Conservation (phyloP, 1,140 invertebrate genomes). For the Agrilus planipennis region DNA sequence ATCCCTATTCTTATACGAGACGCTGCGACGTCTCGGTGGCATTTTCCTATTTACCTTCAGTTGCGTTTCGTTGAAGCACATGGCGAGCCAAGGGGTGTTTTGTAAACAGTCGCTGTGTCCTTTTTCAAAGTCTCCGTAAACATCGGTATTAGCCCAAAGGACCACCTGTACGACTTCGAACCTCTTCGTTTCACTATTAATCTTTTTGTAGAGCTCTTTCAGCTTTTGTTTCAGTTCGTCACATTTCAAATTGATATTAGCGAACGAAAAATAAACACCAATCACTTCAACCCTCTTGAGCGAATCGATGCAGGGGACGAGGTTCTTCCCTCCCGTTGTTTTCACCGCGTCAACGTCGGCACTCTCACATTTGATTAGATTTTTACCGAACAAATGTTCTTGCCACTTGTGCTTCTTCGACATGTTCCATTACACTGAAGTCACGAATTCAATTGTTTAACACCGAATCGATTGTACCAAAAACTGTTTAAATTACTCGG, state of each 20-base stretch:
- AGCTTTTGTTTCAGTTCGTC: slow-evolving; percentile 52
- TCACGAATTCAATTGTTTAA: too few species aligned
- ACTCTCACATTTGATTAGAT: slow-evolving; percentile 38
- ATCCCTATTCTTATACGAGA: too few species aligned
- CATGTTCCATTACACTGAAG: too few species aligned
- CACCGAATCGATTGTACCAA: too few species aligned
- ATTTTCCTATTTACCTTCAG: slow-evolving; percentile 55
- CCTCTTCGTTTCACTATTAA: slow-evolving; percentile 33
- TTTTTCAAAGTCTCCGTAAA: slow-evolving; percentile 54
- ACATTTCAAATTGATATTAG: slow-evolving; percentile 42
- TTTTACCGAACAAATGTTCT: slow-evolving; percentile 37
- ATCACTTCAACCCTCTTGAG: slow-evolving; percentile 34
- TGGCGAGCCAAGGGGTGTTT: slow-evolving; percentile 58
- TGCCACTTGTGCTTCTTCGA: slow-evolving; percentile 19
- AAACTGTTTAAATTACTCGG: too few species aligned
- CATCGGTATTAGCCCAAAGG: slow-evolving; percentile 55
- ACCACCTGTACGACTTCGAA: slow-evolving; percentile 52
- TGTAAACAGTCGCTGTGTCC: slow-evolving; percentile 50
- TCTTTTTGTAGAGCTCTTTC: slow-evolving; percentile 42
- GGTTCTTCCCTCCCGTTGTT: slow-evolving; percentile 33
- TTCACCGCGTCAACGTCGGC: too few species aligned
- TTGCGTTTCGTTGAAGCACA: slow-evolving; percentile 56
- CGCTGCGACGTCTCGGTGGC: too few species aligned
- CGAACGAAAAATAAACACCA: slow-evolving; percentile 44
- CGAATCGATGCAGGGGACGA: slow-evolving; percentile 35